Conservation (phyloP, 2,797 vertebrate genomes). For the Phalloptychus januarius region DNA sequence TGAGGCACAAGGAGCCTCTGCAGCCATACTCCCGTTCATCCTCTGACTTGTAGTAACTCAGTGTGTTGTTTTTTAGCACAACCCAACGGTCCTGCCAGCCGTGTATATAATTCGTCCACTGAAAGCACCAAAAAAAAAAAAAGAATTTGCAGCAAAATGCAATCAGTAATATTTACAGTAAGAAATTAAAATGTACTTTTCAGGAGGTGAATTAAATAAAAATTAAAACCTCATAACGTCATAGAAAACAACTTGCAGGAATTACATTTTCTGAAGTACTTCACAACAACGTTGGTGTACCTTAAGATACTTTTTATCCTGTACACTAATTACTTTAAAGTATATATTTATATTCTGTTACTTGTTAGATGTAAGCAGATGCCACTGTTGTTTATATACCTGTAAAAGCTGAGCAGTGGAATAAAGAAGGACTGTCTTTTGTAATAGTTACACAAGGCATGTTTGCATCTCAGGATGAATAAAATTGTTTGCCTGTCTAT, state of each 20-base stretch:
- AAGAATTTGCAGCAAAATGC: background rate
- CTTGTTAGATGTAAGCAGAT: background rate
- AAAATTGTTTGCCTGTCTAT: background rate
- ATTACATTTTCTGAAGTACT: background rate
- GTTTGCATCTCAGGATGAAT: background rate
- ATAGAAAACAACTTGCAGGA: background rate
- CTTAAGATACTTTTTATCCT: background rate
- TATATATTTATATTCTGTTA: background rate
- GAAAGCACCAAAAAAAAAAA: constrained; percentile 35
- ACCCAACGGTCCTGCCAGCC: constrained; percentile 99
- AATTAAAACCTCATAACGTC: background rate
- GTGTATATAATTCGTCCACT: constrained; percentile 99
- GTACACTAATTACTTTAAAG: background rate
- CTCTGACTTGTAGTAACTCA: constrained; percentile 98
- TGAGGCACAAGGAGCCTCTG: constrained; percentile 95
- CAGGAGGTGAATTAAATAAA: background rate
- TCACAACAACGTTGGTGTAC: background rate
- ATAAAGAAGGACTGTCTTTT: background rate
- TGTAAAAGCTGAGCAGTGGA: background rate
- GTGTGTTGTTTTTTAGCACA: constrained; percentile 91
- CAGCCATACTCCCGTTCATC: constrained; percentile 97
- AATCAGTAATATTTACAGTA: background rate
- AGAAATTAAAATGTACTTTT: background rate
- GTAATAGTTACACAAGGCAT: background rate
- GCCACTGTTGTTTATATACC: background rate